Evolutionary conservation across 2,113 vertebrate species (phyloP).

Genomic region (Phyllostomus discolor): DNA sequence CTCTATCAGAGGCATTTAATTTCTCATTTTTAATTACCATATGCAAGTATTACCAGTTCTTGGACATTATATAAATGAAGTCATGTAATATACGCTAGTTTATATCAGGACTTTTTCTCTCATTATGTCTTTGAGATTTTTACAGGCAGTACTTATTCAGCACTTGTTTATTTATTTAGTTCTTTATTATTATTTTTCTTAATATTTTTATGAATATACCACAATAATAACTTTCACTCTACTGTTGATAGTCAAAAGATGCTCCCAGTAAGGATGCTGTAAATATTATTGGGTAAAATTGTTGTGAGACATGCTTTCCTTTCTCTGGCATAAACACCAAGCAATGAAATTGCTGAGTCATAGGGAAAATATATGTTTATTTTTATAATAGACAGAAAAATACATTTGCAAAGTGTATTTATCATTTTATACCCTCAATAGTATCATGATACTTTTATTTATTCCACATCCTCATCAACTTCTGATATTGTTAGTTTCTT

Average conservation of each 20-base stretch:
- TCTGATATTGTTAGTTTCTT: neutral
- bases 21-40: neutral
- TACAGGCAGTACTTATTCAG: neutral
- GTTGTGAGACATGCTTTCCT: neutral
- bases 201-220: neutral
- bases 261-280: neutral
- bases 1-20: neutral
- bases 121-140: neutral
- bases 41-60: neutral
- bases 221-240: neutral
- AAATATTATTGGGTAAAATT: neutral
- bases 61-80: neutral
- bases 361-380: neutral
- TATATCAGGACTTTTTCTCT: neutral
- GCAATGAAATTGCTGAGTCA: neutral
- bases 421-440: neutral
- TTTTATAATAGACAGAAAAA: neutral
- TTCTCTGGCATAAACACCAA: neutral
- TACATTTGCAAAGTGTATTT: neutral
- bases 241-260: neutral
- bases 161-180: neutral
- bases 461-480: neutral
- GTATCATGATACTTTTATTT: neutral
- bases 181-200: neutral
- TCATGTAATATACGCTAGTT: neutral